Percentiles rank a stretch among this genome's conserved stretches.
Evolutionary conservation across 2,888 invertebrate species (phyloP).

Genomic region (Acanthosepion esculentum): DNA sequence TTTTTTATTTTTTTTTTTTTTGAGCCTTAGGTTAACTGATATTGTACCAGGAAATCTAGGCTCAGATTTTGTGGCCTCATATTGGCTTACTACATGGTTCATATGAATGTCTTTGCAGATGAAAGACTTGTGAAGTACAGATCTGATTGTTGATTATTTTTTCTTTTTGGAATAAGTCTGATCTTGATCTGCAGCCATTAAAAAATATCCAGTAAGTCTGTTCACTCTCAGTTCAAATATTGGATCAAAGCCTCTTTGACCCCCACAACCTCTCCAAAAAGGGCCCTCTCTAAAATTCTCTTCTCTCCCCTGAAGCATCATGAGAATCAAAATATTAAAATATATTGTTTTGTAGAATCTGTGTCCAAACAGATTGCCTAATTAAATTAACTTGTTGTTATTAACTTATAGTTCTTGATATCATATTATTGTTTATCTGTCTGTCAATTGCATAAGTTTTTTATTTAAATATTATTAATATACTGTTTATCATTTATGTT

Average conservation of each 20-base stretch:
- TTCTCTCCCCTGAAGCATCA: not conserved
- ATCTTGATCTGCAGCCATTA: not conserved
- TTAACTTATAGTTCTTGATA: slow-evolving; percentile 13
- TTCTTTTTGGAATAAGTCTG: not conserved
- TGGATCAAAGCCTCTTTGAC: not conserved
- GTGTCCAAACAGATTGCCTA: not conserved
- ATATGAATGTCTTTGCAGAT: slow-evolving; percentile 4
- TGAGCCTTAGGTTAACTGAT: not conserved
- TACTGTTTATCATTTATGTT: slow-evolving; percentile 21
- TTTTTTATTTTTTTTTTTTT: too few relatives aligned
- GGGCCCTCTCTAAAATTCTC: not conserved
- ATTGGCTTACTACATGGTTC: not conserved
- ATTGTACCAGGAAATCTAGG: not conserved
- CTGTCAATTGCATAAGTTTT: not conserved
- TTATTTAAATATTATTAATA: not conserved
- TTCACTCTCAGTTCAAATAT: slow-evolving; percentile 4
- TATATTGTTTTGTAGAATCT: slow-evolving; percentile 25
- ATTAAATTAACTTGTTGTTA: slow-evolving; percentile 1
- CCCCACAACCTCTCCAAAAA: not conserved
- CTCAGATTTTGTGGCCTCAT: not conserved
- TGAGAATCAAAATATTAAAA: not conserved
- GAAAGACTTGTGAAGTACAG: not conserved
- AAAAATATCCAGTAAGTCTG: slow-evolving; percentile 25
- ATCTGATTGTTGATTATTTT: not conserved
- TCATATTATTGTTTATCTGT: not conserved